Conservation (phyloP, 2,888 invertebrate genomes). For the Phania funesta region DNA sequence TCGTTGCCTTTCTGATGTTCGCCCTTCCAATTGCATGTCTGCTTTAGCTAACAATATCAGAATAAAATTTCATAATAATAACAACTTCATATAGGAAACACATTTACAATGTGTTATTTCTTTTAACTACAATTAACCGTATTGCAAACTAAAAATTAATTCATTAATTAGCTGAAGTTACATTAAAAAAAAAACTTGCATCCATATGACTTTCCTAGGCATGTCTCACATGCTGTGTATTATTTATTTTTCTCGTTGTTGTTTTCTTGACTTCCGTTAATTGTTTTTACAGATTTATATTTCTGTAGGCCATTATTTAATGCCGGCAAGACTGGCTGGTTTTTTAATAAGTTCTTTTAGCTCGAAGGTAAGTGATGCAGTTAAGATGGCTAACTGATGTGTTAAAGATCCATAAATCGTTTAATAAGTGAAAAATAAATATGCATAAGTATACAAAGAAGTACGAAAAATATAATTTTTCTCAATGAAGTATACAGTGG, state of each 20-base stretch:
- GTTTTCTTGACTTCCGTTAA: slow-evolving; percentile 40
- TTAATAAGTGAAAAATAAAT: slow-evolving; percentile 62
- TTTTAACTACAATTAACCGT: slow-evolving; percentile 38
- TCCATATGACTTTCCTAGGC: background rate
- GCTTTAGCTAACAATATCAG: background rate
- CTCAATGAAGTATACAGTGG: background rate
- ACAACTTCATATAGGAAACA: background rate
- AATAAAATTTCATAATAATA: slow-evolving; percentile 35
- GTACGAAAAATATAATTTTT: background rate
- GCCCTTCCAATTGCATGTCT: background rate
- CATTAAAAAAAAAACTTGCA: background rate
- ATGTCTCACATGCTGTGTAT: slow-evolving; percentile 8
- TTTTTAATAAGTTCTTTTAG: slow-evolving; percentile 17
- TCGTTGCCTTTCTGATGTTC: background rate
- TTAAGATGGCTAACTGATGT: slow-evolving; percentile 12
- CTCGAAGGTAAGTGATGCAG: background rate
- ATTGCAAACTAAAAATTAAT: slow-evolving; percentile 36
- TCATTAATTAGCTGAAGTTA: slow-evolving; percentile 18
- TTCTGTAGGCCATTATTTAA: slow-evolving; percentile 17
- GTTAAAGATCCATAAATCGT: slow-evolving; percentile 59
- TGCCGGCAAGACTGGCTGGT: background rate
- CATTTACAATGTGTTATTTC: slow-evolving; percentile 20
- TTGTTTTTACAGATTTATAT: slow-evolving; percentile 47
- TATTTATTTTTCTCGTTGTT: background rate
- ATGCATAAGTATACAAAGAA: slow-evolving; percentile 26